Evolutionary conservation across 2,888 invertebrate genomes (phyloP), one percentile per base, ranked within the genome.

Genomic region (Andrena bucephala): DNA sequence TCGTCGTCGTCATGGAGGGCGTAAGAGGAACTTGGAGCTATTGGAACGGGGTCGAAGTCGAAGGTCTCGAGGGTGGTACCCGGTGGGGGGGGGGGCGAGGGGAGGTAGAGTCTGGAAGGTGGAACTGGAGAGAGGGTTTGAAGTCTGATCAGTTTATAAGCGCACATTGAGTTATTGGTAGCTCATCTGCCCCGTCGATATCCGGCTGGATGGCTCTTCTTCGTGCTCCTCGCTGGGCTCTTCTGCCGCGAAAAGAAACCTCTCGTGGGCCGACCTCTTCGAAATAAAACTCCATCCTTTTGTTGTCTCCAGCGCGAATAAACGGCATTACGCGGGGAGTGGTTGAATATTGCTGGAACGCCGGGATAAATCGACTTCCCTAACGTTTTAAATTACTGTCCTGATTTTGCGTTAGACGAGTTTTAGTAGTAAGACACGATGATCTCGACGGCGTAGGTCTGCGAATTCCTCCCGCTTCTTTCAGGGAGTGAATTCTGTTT

Each of bases 121-220:
- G 54, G 72, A 60, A 57, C 50, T 31, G 65, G 67, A 67, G 84
- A 74, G 69, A 77, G 85, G 85, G 83, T 79, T 81, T 80, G 85
- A 87, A 90, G 91, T 92, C 92, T 92, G 92, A 92, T 91, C 92
- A 92, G 91, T 92, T 92, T 92, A 92, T 92, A 92, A 92, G 92
- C 91, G 92, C 90, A 91, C 92, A 92, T 92, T 92, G 92, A 92
- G 91, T 92, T 92, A 92, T 92, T 92, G 92, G 91, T 92, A 92
- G 92, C 92, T 92, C 92, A 92, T 92, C 92, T 91, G 89, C 90
- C 89, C 84, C 88, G 88, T 90, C 92, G 90, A 91, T 91, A 92
- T 91, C 90, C 90, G 89, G 84, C 88, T 91, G 90, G 89, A 91
- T 91, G 90, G 89, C 90, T 91, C 86, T 87, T 85, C 85, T 83